Conservation (phyloP, 2,888 invertebrate genomes). For the Pterobdella sp. region DNA sequence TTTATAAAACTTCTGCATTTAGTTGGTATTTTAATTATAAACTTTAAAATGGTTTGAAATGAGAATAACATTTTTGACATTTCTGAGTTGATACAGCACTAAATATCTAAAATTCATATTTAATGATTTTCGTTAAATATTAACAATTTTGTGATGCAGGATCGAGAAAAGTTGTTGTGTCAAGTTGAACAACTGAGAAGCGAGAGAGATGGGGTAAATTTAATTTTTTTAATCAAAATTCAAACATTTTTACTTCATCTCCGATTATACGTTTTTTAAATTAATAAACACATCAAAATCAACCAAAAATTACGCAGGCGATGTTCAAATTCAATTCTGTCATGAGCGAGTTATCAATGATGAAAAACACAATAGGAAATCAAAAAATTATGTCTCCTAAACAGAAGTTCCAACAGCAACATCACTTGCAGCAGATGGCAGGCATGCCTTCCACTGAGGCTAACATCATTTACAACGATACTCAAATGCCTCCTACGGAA, state of each 20-base stretch:
- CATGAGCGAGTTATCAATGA: neutral
- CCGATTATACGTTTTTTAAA: neutral
- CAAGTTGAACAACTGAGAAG: neutral
- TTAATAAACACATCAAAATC: neutral
- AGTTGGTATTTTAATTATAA: too few relatives aligned
- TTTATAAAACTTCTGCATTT: neutral
- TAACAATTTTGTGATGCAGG: neutral
- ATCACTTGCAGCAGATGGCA: neutral
- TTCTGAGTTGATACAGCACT: too few relatives aligned
- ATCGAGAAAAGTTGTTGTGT: neutral
- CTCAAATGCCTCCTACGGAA: neutral
- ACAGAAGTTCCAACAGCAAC: slow-evolving; percentile 10
- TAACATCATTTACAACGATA: neutral
- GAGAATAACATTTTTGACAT: too few relatives aligned
- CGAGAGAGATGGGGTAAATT: neutral
- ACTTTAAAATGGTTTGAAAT: too few relatives aligned
- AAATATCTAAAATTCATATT: too few relatives aligned
- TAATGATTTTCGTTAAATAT: neutral
- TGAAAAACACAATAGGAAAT: neutral
- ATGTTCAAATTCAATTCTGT: neutral
- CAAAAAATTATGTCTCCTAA: neutral
- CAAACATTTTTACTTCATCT: neutral
- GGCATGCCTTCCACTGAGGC: neutral
- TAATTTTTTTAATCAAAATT: neutral
- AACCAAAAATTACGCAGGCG: neutral